Evolutionary conservation across 2,888 invertebrate genomes (phyloP).

Genomic region (Drosophila bunnanda): DNA sequence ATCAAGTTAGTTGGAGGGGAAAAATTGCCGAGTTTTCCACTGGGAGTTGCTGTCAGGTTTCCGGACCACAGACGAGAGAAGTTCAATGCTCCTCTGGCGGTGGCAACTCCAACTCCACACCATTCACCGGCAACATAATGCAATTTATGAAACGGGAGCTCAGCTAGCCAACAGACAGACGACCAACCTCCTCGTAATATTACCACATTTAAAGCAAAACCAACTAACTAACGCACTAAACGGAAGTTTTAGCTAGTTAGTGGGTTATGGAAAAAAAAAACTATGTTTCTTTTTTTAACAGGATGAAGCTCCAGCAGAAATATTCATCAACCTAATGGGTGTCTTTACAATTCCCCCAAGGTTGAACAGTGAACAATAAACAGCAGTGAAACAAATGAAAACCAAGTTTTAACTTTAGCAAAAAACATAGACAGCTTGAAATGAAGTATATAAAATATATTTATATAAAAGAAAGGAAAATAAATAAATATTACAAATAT

Average conservation of each 20-base stretch:
- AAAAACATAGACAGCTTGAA: not conserved
- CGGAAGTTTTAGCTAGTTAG: constrained; percentile 22
- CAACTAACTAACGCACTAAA: constrained; percentile 37
- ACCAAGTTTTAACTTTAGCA: not conserved
- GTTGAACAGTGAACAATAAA: not conserved
- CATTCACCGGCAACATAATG: constrained; percentile 49
- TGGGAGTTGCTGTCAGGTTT: constrained; percentile 52
- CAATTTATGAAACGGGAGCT: constrained; percentile 65
- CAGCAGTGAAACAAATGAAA: not conserved
- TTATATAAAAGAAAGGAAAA: not conserved
- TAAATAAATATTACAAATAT: not conserved
- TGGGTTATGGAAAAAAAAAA: not conserved
- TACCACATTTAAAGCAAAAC: constrained; percentile 21
- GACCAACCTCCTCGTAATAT: constrained; percentile 6
- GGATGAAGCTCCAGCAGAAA: not conserved
- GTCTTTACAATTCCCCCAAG: constrained; percentile 3
- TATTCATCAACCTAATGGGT: constrained; percentile 13
- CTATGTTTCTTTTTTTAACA: not conserved
- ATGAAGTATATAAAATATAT: not conserved
- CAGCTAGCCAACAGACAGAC: constrained; percentile 25
- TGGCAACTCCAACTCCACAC: constrained; percentile 17
- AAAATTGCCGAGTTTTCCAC: constrained; percentile 9
- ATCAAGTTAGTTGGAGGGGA: not conserved
- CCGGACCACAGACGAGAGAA: constrained; percentile 50
- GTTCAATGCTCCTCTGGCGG: constrained; percentile 57